Conservation (phyloP, 2,797 vertebrate species). For the Valencia hispanica region DNA sequence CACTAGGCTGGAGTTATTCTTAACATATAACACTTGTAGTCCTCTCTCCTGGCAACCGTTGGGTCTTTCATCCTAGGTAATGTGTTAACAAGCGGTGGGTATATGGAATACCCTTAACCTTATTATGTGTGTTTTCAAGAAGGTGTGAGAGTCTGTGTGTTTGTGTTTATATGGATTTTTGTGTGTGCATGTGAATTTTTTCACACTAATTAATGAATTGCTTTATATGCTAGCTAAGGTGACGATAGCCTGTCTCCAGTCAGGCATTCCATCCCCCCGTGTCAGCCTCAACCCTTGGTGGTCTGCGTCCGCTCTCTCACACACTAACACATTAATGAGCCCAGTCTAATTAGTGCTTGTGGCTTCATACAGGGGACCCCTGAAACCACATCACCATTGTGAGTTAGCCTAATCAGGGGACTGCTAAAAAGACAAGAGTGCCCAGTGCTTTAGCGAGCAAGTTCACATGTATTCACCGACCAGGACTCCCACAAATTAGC, state of each 20-base stretch:
- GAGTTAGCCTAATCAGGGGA: constrained; percentile 64
- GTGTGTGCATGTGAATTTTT: constrained; percentile 70
- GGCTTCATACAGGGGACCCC: constrained; percentile 51
- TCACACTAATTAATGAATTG: constrained; percentile 83
- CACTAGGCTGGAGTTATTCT: constrained; percentile 69
- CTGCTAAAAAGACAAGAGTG: constrained; percentile 41
- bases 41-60: constrained; percentile 49
- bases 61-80: constrained; percentile 78
- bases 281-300: constrained; percentile 48
- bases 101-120: constrained; percentile 65
- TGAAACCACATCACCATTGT: constrained; percentile 58
- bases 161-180: constrained; percentile 33
- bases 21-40: constrained; percentile 66
- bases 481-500: constrained; percentile 57
- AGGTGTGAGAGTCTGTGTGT: constrained; percentile 54
- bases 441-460: constrained; percentile 51
- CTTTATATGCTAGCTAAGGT: constrained; percentile 77
- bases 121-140: constrained; percentile 54
- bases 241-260: constrained; percentile 73
- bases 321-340: constrained; percentile 71
- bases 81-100: constrained; percentile 76
- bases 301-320: constrained; percentile 53
- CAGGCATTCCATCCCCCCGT: constrained; percentile 44
- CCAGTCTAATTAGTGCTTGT: constrained; percentile 70
- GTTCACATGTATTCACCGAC: constrained; percentile 56